Percentiles rank a stretch among this genome's conserved stretches.
Evolutionary conservation across 2,113 vertebrate genomes (phyloP).

Genomic region (Rhineura floridana): DNA sequence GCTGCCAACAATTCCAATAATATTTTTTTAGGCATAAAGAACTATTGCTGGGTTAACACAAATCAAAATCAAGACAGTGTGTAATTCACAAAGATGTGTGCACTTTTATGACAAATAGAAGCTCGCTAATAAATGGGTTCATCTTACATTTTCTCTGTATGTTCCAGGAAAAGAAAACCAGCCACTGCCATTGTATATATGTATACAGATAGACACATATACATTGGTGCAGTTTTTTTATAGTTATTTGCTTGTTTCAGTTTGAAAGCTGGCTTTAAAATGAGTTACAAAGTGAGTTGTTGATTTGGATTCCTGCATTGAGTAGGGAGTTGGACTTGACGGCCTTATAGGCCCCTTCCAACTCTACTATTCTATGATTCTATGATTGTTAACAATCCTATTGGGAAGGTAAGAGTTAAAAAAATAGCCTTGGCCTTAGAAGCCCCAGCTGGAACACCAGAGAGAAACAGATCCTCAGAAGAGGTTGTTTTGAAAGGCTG

Average conservation of each 20-base stretch:
- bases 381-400: neutral
- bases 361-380: no score
- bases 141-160: neutral
- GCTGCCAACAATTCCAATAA: neutral
- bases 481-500: neutral
- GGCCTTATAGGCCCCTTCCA: no score
- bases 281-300: neutral
- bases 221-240: neutral
- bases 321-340: no score
- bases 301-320: no score
- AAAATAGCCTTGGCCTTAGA: neutral
- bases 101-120: neutral
- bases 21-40: neutral
- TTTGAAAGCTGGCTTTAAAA: neutral
- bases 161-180: neutral
- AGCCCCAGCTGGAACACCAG: neutral
- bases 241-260: neutral
- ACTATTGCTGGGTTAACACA: neutral
- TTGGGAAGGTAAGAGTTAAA: neutral
- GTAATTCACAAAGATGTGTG: constrained; percentile 18
- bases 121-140: neutral
- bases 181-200: neutral
- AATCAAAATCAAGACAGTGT: neutral
- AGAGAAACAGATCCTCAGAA: neutral
- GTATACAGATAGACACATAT: neutral